Conservation (phyloP, 1,140 invertebrate genomes). For the Elymnias hypermnestra region DNA sequence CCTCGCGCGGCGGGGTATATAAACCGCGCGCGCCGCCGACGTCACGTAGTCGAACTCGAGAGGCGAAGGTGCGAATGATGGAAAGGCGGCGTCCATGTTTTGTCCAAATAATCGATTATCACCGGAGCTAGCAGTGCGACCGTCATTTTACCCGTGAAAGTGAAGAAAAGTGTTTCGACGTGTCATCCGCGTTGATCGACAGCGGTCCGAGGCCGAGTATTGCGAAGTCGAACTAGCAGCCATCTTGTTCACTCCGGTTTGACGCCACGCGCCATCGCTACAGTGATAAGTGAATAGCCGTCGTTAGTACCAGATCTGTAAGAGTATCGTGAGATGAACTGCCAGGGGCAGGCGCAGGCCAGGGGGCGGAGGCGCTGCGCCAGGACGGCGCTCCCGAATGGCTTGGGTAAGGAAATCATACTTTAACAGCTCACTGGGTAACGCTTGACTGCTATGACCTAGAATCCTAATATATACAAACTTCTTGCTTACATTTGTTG, state of each 20-base stretch:
- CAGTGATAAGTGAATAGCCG: slow-evolving; percentile 58
- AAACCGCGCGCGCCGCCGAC: slow-evolving; percentile 43
- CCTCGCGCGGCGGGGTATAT: slow-evolving; percentile 57
- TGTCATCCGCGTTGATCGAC: slow-evolving; percentile 69
- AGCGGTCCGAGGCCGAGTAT: slow-evolving; percentile 58
- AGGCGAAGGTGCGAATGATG: slow-evolving; percentile 69
- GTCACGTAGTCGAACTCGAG: slow-evolving; percentile 71
- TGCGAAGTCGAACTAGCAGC: slow-evolving; percentile 44
- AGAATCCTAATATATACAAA: too few relatives aligned
- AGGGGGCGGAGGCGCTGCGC: slow-evolving; percentile 35
- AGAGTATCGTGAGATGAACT: slow-evolving; percentile 42
- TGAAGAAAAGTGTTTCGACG: slow-evolving; percentile 69
- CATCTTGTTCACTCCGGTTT: slow-evolving; percentile 51
- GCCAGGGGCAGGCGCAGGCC: slow-evolving; percentile 22
- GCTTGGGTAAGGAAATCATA: too few relatives aligned
- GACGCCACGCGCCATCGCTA: slow-evolving; percentile 39
- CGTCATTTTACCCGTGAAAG: slow-evolving; percentile 63
- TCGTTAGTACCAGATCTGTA: slow-evolving; percentile 32
- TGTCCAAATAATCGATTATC: slow-evolving; percentile 63
- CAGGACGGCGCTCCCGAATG: slow-evolving; percentile 31
- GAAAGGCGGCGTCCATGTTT: slow-evolving; percentile 67
- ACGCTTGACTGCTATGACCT: too few relatives aligned
- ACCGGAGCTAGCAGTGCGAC: slow-evolving; percentile 70
- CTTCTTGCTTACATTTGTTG: too few relatives aligned
- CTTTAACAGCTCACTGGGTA: too few relatives aligned